Evolutionary conservation across 2,113 vertebrate genomes (phyloP).

Genomic region (Chiloscyllium plagiosum): DNA sequence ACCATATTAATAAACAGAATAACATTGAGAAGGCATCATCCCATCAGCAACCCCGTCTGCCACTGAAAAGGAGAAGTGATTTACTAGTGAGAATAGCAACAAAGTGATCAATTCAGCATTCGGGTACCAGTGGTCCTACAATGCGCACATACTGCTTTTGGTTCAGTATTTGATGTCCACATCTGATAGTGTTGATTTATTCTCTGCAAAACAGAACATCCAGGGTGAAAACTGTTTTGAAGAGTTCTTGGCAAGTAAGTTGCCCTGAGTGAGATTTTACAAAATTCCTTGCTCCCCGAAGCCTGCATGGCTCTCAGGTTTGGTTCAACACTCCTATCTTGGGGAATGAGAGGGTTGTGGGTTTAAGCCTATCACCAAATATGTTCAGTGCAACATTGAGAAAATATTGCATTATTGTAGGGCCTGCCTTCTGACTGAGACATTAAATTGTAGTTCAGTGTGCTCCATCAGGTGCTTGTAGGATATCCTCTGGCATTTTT

Average conservation of each 20-base stretch:
- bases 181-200: background rate
- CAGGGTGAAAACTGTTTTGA: background rate
- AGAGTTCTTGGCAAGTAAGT: background rate
- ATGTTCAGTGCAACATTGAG: background rate
- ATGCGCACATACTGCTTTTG: background rate
- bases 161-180: background rate
- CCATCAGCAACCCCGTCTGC: background rate
- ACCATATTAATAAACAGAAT: background rate
- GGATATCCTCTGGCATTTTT: background rate
- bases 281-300: background rate
- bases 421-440: background rate
- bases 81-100: background rate
- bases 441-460: background rate
- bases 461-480: background rate
- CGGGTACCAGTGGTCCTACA: background rate
- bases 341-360: background rate
- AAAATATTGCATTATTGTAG: background rate
- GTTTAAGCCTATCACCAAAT: background rate
- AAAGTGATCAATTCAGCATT: background rate
- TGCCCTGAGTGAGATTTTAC: background rate
- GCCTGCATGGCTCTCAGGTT: background rate
- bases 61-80: background rate
- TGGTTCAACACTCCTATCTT: background rate
- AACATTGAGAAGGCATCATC: background rate
- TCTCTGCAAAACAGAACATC: background rate